Evolutionary conservation across 2,113 vertebrate species (phyloP), one percentile per base, ranked within the genome.

Genomic region (Heterotilapia buettikoferi): DNA sequence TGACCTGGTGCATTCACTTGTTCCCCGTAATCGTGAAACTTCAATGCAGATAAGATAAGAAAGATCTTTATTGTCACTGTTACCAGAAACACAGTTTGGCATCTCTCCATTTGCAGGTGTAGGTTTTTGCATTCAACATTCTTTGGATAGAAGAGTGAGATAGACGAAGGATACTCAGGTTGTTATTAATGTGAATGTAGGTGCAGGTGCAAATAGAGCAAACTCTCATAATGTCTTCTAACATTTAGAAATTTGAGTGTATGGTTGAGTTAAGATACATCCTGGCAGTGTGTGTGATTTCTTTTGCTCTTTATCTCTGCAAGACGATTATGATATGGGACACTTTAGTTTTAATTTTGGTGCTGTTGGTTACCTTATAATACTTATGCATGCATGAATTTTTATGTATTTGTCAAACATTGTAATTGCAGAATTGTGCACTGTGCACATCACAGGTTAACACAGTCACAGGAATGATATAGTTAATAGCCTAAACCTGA

Each of bases 1-100:
- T 33, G 45, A 26, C 43, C 47, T 36, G 76, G 29, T 80, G 76
- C 76, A 80, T 80, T 80, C 50, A 80, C 18, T n/a, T 79, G 29
- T 21, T 53, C 29, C 76, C 50, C 19, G 76, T 54, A 80, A 80
- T 0, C 1, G 2, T 14, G 50, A 54, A 16, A 78, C 24, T 78
- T 78, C 24, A 31, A 78, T 78, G 71, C 1, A 63, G 59, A 11
- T 63, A 61, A 33, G 57, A 61, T 31, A 1, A 63, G 59, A 63
- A 4, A 63, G 29, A 63, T 33, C 29, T 63, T 5, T 19, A 63
- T 4, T 33, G 59, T 63, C 18, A 63, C 16, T 63, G 16, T 63
- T 63, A 63, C 59, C 59, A 63, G 59, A 63, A 36, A 63, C 1
- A 63, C 31, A 36, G 59, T 63, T 63, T 63, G 59, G 0, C 9